Conservation (phyloP, 2,113 vertebrate species). For the Apteryx mantelli region DNA sequence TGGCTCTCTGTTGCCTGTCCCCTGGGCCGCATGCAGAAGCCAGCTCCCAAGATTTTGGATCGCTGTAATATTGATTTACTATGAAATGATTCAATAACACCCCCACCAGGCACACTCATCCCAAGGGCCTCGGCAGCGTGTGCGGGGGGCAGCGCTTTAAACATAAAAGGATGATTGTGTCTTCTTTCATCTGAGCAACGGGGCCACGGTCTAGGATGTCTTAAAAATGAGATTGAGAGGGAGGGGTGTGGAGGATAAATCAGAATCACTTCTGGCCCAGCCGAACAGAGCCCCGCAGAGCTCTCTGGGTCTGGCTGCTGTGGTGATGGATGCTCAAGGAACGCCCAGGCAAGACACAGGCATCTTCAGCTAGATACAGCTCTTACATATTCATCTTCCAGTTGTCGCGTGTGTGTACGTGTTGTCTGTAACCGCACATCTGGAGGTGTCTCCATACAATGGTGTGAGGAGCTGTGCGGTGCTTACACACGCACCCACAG, state of each 20-base stretch:
- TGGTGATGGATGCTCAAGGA: neutral
- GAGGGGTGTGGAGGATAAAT: neutral
- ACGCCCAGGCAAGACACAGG: neutral
- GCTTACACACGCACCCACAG: neutral
- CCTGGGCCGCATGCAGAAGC: neutral
- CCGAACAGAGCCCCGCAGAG: rapidly evolving
- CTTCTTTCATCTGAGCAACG: neutral
- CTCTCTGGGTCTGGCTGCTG: neutral
- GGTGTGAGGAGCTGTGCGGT: neutral
- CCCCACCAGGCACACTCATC: rapidly evolving
- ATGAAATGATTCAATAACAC: rapidly evolving
- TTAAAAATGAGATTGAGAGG: neutral
- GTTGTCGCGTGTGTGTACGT: neutral
- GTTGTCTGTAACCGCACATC: neutral
- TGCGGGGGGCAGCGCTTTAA: neutral
- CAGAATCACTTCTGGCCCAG: neutral
- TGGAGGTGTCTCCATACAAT: neutral
- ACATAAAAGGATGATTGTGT: rapidly evolving
- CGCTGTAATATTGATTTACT: neutral
- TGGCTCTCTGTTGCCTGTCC: neutral
- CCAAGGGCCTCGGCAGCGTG: rapidly evolving
- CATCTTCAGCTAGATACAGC: neutral
- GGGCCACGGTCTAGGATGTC: neutral
- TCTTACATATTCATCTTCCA: neutral
- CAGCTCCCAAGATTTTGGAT: neutral